A percentile compares a stretch with the other conserved stretches of the same genome.
Evolutionary conservation across 2,888 invertebrate genomes (phyloP).

Genomic region (Zonitis immaculata): DNA sequence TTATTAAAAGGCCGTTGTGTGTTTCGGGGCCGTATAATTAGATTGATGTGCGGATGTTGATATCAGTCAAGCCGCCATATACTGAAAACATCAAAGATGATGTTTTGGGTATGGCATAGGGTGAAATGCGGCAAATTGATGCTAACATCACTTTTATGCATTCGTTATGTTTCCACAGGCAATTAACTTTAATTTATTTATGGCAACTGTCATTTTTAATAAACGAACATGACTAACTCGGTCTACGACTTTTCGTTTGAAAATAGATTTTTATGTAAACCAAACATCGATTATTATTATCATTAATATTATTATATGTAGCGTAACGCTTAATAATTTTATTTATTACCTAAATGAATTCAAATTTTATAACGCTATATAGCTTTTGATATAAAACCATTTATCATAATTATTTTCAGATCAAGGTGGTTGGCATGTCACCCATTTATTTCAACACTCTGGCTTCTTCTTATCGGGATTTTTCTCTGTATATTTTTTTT

Average conservation of each 20-base stretch:
- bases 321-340: slow-evolving; percentile 14
- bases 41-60: slow-evolving; percentile 47
- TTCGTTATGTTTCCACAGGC: slow-evolving; percentile 22
- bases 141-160: slow-evolving; percentile 24
- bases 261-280: slow-evolving; percentile 22
- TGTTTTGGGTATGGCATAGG: slow-evolving; percentile 16
- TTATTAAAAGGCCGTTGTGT: slow-evolving; percentile 22
- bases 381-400: slow-evolving; percentile 9
- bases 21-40: slow-evolving; percentile 41
- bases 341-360: slow-evolving; percentile 13
- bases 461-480: slow-evolving; percentile 2
- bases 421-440: slow-evolving; percentile 9
- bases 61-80: slow-evolving; percentile 40
- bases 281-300: slow-evolving; percentile 1
- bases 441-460: slow-evolving; percentile 13
- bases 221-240: slow-evolving; percentile 21
- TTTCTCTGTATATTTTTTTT: background rate
- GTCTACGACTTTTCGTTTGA: slow-evolving; percentile 7
- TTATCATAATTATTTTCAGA: slow-evolving; percentile 18
- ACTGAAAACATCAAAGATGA: slow-evolving; percentile 40
- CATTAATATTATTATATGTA: slow-evolving; percentile 8
- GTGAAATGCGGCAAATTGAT: slow-evolving; percentile 23
- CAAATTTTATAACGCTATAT: slow-evolving; percentile 3
- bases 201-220: slow-evolving; percentile 24
- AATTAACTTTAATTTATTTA: slow-evolving; percentile 26